A percentile compares a stretch with the other conserved stretches of the same genome.
Evolutionary conservation across 1,140 invertebrate species (phyloP).

Genomic region (Ostrea denselamellosa): DNA sequence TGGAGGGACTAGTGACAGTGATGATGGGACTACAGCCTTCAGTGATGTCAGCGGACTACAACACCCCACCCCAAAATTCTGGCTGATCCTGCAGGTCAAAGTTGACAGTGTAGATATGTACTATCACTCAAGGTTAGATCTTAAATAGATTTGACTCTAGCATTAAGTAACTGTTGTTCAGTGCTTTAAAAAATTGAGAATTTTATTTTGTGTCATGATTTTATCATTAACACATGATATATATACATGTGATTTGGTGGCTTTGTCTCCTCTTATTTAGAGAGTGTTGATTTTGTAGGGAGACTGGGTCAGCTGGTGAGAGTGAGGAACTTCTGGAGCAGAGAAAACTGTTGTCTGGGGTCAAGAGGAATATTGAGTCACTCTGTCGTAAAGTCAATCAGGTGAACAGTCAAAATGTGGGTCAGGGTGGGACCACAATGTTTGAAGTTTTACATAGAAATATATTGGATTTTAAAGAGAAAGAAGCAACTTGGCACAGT

Average conservation of each 20-base stretch:
- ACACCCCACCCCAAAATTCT: constrained; percentile 86
- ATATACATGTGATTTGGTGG: too few relatives aligned
- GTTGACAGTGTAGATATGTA: constrained; percentile 84
- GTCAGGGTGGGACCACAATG: too few relatives aligned
- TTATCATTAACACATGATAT: too few relatives aligned
- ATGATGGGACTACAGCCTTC: constrained; percentile 81
- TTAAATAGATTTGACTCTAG: neutral
- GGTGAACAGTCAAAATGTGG: constrained; percentile 65
- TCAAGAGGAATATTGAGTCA: constrained; percentile 80
- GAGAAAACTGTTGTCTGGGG: constrained; percentile 63
- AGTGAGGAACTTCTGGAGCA: constrained; percentile 62
- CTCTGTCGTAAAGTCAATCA: constrained; percentile 87
- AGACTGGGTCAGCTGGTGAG: constrained; percentile 66
- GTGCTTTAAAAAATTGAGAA: neutral
- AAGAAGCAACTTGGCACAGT: too few relatives aligned
- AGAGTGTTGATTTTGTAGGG: constrained; percentile 57
- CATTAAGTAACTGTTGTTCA: neutral
- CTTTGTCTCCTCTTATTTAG: neutral
- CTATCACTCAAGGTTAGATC: constrained; percentile 83
- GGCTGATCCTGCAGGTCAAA: constrained; percentile 86
- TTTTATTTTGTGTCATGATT: too few relatives aligned
- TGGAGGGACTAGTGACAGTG: constrained; percentile 83
- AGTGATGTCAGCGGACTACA: constrained; percentile 72
- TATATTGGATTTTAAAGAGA: too few relatives aligned
- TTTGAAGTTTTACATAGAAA: too few relatives aligned